Base-by-base conservation (phyloP, 2,888 invertebrate species). In the Candidula unifasciata region DNA sequence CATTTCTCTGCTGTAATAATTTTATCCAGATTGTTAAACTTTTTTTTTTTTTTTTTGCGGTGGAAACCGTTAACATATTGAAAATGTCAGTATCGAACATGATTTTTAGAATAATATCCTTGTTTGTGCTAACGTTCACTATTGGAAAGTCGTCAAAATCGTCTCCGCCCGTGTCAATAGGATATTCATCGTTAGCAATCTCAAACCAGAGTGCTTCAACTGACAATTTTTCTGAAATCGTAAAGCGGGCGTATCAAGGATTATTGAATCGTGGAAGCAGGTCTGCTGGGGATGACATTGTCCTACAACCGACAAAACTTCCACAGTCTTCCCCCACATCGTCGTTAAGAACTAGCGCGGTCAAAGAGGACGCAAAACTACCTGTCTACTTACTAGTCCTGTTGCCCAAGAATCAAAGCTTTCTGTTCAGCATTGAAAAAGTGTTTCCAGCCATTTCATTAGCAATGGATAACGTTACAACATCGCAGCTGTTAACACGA, bases 361-460 rank as follows among this genome's bases (percentile, higher is more conserved):
- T 21, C 16, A 73, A 57, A 21, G n/a, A 64, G 52, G 37, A 37
- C 33, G 21, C 3, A 5, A 69, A 54, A 21, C 73, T 13, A 24
- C 71, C 83, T 3, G 81, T 91, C 3, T 89, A 90, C 68, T 89
- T 92, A 27, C 90, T 90, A 0, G 90, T 91, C 2, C 89, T 93
- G 37, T 78, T 92, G 54, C 92, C 93, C 0, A 84, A 85, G 18
- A 87, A 90, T 44, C 89, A 90, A 30, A 83, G 66, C 1, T 83
- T 89, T 10, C 64, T 90, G 24, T 92, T 91, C 85, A 92, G 92
- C 1, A 86, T 89, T 6, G 87, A 90, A 37, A 89, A 90, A 18
- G 90, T 92, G 2, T 87, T 90, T 0, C 93, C 93, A 0, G 93
- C 93, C 27, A 92, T 93, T 1, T 87, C 90, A 57, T 88, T 90